Conservation (phyloP, 1,140 invertebrate genomes). For the Pemphigus obesinymphae region DNA sequence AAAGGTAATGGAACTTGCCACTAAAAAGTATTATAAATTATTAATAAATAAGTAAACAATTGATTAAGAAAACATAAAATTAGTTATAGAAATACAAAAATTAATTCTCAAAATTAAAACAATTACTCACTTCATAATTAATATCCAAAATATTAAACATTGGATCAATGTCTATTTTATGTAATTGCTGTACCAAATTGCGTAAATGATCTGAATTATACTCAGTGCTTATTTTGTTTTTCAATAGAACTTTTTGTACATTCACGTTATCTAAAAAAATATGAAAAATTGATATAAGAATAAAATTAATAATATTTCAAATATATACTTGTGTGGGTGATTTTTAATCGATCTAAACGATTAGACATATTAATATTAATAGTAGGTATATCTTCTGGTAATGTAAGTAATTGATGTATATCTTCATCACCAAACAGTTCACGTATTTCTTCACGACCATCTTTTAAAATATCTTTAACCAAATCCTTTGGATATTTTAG, state of each 20-base stretch:
- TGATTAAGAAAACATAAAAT: background rate
- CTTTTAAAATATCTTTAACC: conserved; percentile 24
- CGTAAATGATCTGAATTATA: background rate
- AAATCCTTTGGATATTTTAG: conserved; percentile 28
- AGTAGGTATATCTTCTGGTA: conserved; percentile 15
- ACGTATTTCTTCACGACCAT: background rate
- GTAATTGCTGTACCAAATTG: conserved; percentile 20
- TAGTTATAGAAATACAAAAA: too few relatives aligned
- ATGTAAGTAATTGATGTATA: background rate
- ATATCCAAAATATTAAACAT: conserved; percentile 18
- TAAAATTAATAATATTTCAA: background rate
- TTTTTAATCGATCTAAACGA: conserved; percentile 11
- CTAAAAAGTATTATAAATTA: background rate
- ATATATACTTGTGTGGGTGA: background rate
- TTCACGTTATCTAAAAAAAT: conserved; percentile 6
- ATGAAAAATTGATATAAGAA: background rate
- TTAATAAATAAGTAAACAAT: background rate
- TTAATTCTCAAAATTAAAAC: background rate
- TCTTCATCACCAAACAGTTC: conserved; percentile 17
- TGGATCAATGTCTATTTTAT: conserved; percentile 15
- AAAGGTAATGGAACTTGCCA: conserved; percentile 42
- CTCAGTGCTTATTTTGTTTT: conserved; percentile 21
- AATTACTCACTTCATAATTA: conserved; percentile 11
- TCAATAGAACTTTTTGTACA: conserved; percentile 13
- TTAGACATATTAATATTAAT: conserved; percentile 25